Base-by-base conservation (phyloP, 2,888 invertebrate genomes). In the Lasioglossum calceatum region DNA sequence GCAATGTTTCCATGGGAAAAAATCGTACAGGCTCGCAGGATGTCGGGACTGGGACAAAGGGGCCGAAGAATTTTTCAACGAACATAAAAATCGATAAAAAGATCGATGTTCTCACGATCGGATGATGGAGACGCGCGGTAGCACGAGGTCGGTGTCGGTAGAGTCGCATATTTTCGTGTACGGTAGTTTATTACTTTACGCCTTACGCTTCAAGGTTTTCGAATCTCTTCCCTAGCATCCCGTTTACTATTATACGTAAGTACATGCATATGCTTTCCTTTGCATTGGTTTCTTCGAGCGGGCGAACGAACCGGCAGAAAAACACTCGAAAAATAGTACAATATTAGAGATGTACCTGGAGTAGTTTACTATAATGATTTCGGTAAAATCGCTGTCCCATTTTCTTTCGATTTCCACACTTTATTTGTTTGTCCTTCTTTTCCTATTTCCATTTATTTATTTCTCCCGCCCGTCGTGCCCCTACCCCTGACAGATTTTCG, bases 11-110 rank as follows among this genome's bases (percentile, higher is more conserved):
- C 27, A 50, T 78, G 39, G 14, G 14, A 27, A 54, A 32, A 32
- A 32, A 42, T 19, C 50, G 19, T 44, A 39, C 44, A 16, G 1
- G 44, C 50, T 19, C 19, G 36, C 72, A 58, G 67, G 16, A 58
- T 58, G 54, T 70, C 54, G 39, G 50, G 64, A 74, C 54, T 44
- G 39, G 50, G 64, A 74, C 54, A 27, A 82, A 47, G 36, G 36
- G 12, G 50, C 32, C 44, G 32, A 42, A 44, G 16, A 14, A 70
- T 58, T 82, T 58, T 82, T 27, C 58, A n/a, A 12, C 36, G n/a
- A 32, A 39, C 12, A 23, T 4, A 47, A 39, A 54, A 54, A 42
- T 73, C 10, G 72, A 27, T 67, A 10, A 50, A 73, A 67, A 23
- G n/a, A 82, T 27, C 27, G 27, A 27, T 36, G 19, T 8, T 36